A percentile compares a stretch with the other conserved stretches of the same genome.
phyloP scores from a whole-genome alignment of 2,113 vertebrate species.

The Struthidea cinerea region DNA sequence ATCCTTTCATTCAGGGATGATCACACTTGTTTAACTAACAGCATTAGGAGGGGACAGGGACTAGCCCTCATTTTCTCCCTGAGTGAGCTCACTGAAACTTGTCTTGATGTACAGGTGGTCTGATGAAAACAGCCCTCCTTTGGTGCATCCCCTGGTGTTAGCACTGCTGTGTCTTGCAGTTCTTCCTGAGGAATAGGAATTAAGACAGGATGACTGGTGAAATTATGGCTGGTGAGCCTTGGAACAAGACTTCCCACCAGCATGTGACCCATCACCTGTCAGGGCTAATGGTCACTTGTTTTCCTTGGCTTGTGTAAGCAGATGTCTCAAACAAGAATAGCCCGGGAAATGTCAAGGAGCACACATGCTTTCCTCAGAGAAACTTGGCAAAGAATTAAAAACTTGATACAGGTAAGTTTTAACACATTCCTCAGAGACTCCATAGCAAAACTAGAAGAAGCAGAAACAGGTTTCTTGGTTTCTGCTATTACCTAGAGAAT shows the following conservation, averaged over 20 bases:
- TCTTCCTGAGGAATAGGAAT: not conserved
- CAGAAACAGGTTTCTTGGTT: not conserved
- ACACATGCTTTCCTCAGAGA: not conserved
- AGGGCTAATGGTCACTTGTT: not conserved
- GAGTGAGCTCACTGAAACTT: not conserved
- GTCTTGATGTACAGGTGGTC: not conserved
- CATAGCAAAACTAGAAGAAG: not conserved
- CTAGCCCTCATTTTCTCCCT: not conserved
- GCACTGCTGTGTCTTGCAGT: accelerated
- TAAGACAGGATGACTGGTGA: not conserved
- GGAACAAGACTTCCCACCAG: not conserved
- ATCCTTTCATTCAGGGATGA: not conserved
- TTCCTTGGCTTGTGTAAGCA: not conserved
- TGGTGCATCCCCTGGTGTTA: not conserved
- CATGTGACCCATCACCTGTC: not conserved
- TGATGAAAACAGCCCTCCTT: not conserved
- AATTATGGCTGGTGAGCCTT: not conserved
- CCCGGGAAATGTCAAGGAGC: not conserved
- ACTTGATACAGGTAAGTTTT: not conserved
- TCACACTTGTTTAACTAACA: not conserved
- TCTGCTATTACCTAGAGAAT: not conserved
- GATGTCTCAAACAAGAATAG: not conserved
- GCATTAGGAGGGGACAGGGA: not conserved
- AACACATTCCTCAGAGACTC: not conserved
- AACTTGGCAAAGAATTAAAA: not conserved